A percentile compares a stretch with the other conserved stretches of the same genome.
These are phyloP conservation scores for Caerostris darwini DNA, from an alignment of 1,140 invertebrate species.

Conservation along the genomic window DNA sequence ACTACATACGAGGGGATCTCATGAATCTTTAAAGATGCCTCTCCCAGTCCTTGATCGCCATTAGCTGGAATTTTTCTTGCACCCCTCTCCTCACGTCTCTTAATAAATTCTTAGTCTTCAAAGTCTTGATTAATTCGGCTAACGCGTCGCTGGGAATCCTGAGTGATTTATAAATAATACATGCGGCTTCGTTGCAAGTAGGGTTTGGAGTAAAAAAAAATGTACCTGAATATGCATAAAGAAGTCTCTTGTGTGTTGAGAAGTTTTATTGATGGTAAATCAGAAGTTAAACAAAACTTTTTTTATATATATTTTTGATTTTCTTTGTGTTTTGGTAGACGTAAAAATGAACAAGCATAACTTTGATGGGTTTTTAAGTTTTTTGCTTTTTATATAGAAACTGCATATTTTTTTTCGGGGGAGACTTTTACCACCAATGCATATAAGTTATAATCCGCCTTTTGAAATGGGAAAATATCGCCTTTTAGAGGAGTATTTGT, in stretches of 20 bases:
- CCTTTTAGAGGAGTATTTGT: too few species aligned
- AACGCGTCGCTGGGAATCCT: background rate
- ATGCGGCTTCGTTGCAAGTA: background rate
- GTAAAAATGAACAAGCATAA: too few species aligned
- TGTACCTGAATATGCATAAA: background rate
- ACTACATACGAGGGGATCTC: conserved; percentile 2
- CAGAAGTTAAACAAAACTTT: background rate
- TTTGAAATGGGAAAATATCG: too few species aligned
- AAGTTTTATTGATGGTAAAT: background rate
- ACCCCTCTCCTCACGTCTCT: background rate
- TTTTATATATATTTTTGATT: too few species aligned
- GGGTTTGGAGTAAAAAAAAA: too few species aligned
- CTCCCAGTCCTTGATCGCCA: background rate
- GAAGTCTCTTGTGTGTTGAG: background rate
- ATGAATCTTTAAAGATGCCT: conserved; percentile 24
- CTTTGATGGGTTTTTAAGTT: too few species aligned
- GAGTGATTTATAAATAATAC: conserved; percentile 35
- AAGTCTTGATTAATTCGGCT: background rate
- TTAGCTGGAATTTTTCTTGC: background rate
- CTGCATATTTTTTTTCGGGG: too few species aligned
- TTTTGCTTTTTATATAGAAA: too few species aligned
- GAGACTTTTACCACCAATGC: too few species aligned
- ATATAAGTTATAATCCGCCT: too few species aligned
- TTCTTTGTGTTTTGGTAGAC: too few species aligned
- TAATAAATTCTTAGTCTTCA: background rate